Base-by-base conservation (phyloP, 2,888 invertebrate genomes). In the Acrobasis suavella region DNA sequence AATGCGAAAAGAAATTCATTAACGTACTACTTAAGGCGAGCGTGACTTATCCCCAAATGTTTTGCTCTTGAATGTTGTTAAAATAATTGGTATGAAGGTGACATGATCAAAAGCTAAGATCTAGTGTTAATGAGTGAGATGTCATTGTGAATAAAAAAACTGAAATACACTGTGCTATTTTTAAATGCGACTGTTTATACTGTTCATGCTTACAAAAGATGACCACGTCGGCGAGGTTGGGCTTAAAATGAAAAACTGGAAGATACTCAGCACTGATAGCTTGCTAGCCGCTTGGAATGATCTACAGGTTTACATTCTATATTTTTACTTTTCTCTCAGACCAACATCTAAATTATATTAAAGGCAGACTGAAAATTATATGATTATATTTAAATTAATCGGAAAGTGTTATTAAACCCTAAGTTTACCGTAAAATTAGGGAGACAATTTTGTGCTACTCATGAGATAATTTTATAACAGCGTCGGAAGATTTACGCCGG, bases 401-500 rank as follows among this genome's bases (percentile, higher is more conserved):
- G 46, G 54, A 46, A 60, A 60, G 22, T 60, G 12, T 50, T 55
- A 49, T 37, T 63, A 65, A 55, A 1, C 32, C 60, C 64, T 59
- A 64, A 65, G 67, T 66, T 69, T 73, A 72, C 72, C 73, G 74
- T 74, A 81, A 82, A 85, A 82, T 83, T 82, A 78, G 81, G 80
- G 82, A 82, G 82, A 81, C 83, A 86, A 83, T 88, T 86, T 81
- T 81, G 83, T 83, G 81, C 77, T 78, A 72, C 81, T 81, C 83
- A 72, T 78, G 83, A 83, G 82, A 83, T 89, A 90, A 90, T 89
- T 87, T 88, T 89, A 88, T 91, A 89, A 86, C 81, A 70, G 72
- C 74, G 39, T 72, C 78, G 80, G 75, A 77, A 86, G 86, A 87
- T 86, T 87, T 82, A 73, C 78, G 83, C 82, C 83, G 67, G 76